These are phyloP conservation scores for Cuniculus paca DNA, from an alignment of 2,797 vertebrate species.

Conservation along the genomic window DNA sequence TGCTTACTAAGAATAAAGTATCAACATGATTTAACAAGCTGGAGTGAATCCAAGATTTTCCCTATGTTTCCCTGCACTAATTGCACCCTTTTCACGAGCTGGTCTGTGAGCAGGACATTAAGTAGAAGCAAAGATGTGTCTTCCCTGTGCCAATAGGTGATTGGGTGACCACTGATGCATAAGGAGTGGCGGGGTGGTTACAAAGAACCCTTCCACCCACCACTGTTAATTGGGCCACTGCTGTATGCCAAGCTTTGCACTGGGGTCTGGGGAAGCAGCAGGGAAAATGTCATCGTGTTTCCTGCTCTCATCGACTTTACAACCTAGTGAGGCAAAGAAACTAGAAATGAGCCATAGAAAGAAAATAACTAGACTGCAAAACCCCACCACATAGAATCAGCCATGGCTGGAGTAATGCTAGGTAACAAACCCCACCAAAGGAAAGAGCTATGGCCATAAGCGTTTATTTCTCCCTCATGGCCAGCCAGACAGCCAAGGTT, in stretches of 20 bases:
- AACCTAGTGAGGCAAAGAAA: neutral
- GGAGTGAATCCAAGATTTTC: neutral
- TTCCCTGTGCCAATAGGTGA: neutral
- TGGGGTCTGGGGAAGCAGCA: neutral
- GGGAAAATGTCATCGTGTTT: neutral
- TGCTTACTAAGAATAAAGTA: neutral
- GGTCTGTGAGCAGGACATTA: neutral
- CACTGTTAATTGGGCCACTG: neutral
- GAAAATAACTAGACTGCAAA: neutral
- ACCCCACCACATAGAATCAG: neutral
- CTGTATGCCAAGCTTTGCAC: neutral
- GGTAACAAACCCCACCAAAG: neutral
- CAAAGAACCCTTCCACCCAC: neutral
- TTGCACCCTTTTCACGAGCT: neutral
- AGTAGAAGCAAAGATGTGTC: neutral
- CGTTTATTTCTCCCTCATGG: rapidly evolving
- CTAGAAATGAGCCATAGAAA: neutral
- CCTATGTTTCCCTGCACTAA: neutral
- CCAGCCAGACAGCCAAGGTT: too few relatives aligned
- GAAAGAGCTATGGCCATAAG: neutral
- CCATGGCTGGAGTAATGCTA: neutral
- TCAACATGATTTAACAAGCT: neutral
- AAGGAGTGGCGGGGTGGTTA: neutral
- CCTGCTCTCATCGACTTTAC: neutral
- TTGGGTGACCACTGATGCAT: rapidly evolving